Evolutionary conservation across 2,797 vertebrate genomes (phyloP).

Genomic region (Tamandua tetradactyla): DNA sequence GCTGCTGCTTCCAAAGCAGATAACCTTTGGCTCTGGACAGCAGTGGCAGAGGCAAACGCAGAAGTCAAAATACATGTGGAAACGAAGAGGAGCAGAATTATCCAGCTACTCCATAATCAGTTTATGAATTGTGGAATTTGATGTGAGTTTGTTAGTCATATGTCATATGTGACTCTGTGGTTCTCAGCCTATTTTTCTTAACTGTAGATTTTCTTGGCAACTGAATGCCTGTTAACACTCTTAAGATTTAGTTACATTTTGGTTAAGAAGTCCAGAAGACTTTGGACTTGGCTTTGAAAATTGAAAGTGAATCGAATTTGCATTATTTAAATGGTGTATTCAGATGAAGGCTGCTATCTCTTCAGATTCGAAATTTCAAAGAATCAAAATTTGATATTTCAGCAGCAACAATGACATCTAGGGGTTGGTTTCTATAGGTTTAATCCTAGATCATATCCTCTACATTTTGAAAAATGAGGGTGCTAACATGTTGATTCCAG

Average conservation of each 20-base stretch:
- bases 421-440: constrained; percentile 82
- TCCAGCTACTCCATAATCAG: not conserved
- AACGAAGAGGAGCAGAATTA: not conserved
- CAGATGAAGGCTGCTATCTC: constrained; percentile 68
- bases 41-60: not conserved
- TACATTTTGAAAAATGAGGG: constrained; percentile 64
- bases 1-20: not conserved
- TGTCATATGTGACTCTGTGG: constrained; percentile 36
- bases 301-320: constrained; percentile 79
- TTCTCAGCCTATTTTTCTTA: constrained; percentile 63
- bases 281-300: constrained; percentile 75
- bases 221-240: constrained; percentile 44
- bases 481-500: constrained; percentile 69
- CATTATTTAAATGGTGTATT: constrained; percentile 77
- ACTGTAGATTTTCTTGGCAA: constrained; percentile 65
- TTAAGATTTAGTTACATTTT: constrained; percentile 67
- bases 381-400: constrained; percentile 77
- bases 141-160: constrained; percentile 16
- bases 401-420: constrained; percentile 85
- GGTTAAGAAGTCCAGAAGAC: constrained; percentile 70
- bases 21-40: not conserved
- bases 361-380: constrained; percentile 67
- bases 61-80: not conserved
- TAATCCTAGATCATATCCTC: constrained; percentile 64
- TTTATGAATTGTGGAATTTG: not conserved